phyloP scores from a whole-genome alignment of 2,888 invertebrate species.

The Drosophila koepferae region DNA sequence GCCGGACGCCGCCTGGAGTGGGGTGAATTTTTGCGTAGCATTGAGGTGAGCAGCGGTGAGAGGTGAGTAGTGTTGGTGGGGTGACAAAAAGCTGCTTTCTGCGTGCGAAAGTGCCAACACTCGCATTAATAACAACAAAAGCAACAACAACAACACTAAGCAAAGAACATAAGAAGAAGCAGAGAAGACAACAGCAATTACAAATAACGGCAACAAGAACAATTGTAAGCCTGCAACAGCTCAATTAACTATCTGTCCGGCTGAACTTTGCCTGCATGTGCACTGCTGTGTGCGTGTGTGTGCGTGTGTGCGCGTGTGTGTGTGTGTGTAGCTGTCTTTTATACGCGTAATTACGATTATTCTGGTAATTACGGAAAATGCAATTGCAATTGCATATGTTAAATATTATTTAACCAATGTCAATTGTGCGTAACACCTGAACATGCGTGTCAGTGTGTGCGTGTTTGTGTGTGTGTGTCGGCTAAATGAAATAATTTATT shows the following conservation, averaged over 20 bases:
- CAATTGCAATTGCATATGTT: slow-evolving; percentile 59
- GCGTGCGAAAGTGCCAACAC: slow-evolving; percentile 77
- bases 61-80: background rate
- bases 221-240: slow-evolving; percentile 73
- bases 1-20: background rate
- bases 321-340: slow-evolving; percentile 24
- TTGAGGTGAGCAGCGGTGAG: background rate
- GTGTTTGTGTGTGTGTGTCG: slow-evolving; percentile 30
- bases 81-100: slow-evolving; percentile 28
- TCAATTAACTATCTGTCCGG: slow-evolving; percentile 73
- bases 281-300: background rate
- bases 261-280: slow-evolving; percentile 10
- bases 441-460: slow-evolving; percentile 17
- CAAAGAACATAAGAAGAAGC: background rate
- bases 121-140: slow-evolving; percentile 74
- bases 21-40: background rate
- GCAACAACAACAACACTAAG: slow-evolving; percentile 33
- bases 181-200: slow-evolving; percentile 52
- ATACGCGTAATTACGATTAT: slow-evolving; percentile 69
- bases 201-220: slow-evolving; percentile 65
- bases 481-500: slow-evolving; percentile 26
- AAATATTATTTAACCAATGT: slow-evolving; percentile 60
- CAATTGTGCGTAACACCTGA: slow-evolving; percentile 33
- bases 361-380: slow-evolving; percentile 69
- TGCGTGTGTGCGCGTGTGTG: background rate